A percentile compares a stretch with the other conserved stretches of the same genome.
Evolutionary conservation across 37 sponge, comb jelly and placozoan genomes (phyloP).

Genomic region (Halichondria panicea): DNA sequence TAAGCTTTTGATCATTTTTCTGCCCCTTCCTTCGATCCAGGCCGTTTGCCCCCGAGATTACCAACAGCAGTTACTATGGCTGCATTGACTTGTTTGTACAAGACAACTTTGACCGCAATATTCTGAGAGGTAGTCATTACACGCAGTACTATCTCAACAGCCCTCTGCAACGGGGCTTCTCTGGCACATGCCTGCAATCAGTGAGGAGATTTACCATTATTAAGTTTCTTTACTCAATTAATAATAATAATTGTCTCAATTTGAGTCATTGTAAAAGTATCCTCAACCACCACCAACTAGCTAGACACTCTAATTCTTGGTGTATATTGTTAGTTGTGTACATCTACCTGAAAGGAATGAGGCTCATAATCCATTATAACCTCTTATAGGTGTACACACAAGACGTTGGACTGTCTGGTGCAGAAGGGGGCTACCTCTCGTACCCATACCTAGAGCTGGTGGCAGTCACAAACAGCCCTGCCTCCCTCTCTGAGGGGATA

Average conservation of each 20-base stretch:
- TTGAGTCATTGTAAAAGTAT: no score
- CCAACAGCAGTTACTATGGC: slow-evolving; percentile 18
- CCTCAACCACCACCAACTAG: no score
- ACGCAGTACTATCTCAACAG: slow-evolving; percentile 26
- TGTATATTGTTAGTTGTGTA: no score
- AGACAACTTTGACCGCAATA: neutral
- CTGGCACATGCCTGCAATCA: slow-evolving; percentile 32
- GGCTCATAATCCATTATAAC: neutral
- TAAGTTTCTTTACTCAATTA: no score
- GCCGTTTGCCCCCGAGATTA: slow-evolving; percentile 25
- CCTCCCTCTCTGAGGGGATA: neutral
- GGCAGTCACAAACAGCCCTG: neutral
- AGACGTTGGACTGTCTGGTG: slow-evolving; percentile 33
- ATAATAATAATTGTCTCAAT: no score
- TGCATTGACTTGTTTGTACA: slow-evolving; percentile 19
- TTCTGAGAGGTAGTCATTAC: slow-evolving; percentile 2
- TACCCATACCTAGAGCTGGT: neutral
- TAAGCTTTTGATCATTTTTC: neutral
- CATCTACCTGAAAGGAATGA: neutral
- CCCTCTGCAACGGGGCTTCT: slow-evolving; percentile 18
- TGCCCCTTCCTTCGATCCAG: neutral
- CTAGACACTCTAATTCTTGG: no score
- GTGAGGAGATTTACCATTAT: no score
- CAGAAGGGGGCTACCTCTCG: slow-evolving; percentile 1
- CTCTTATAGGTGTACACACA: slow-evolving; percentile 9